Base-by-base conservation (phyloP, 2,888 invertebrate genomes). In the Lomographa bimaculata region DNA sequence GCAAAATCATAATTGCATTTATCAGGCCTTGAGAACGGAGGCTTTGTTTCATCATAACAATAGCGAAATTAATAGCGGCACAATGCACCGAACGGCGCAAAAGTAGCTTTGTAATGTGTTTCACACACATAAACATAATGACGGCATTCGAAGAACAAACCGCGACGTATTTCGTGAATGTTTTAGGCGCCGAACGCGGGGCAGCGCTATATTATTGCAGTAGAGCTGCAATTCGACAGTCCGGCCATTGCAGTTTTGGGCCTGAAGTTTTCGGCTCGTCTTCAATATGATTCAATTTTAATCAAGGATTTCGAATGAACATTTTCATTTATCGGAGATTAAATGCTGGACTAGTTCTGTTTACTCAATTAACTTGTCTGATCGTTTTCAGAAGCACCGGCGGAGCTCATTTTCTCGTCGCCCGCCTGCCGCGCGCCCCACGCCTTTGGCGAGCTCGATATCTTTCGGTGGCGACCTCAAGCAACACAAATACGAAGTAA, bases 401-500 rank as follows among this genome's bases (percentile, higher is more conserved):
- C 16, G 17, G 61, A 11, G 2, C 3, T 25, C 17, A 17, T 38
- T 32, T 32, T 10, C 16, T 32, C 9, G 27, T 18, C 9, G n/a
- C n/a, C n/a, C n/a, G 7, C 6, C 14, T 29, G 14, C 2, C 7
- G n/a, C 2, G 54, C 60, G 48, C 54, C 55, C 65, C 65, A 54
- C 7, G 7, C 7, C 5, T 2, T 2, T 11, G 64, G 50, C 70
- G 71, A 60, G 69, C n/a, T 76, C 71, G 77, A 76, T 79, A 72
- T 73, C 71, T 68, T 74, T 76, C 69, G 47, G 47, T 46, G 48
- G 48, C 47, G 50, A 50, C 60, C 54, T 44, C 58, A 55, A 60
- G 61, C 63, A 81, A 81, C 71, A 80, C 73, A 81, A 81, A 83
- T 76, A 77, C 53, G 71, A 79, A 81, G 77, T 75, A 78, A 81